Evolutionary conservation across 1,140 invertebrate species (phyloP).

Genomic region (Drosophila kikkawai): DNA sequence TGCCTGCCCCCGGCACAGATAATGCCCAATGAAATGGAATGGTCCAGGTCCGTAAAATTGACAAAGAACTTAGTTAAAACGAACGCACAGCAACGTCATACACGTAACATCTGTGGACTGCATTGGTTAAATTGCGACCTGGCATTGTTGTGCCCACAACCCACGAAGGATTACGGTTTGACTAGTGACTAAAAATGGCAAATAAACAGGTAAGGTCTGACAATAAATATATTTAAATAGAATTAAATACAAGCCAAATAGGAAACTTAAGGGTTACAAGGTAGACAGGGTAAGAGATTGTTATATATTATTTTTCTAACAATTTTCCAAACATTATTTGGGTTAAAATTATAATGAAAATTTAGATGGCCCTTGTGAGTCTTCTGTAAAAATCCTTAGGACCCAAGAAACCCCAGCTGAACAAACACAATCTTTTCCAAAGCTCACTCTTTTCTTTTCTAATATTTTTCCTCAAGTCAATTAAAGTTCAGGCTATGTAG

Average conservation of each 20-base stretch:
- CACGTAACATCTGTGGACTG: conserved; percentile 39
- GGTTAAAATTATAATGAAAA: neutral
- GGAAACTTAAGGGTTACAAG: no score
- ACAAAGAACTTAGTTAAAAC: conserved; percentile 77
- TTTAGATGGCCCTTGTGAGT: neutral
- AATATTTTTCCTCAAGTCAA: conserved; percentile 43
- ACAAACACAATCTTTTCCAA: conserved; percentile 16
- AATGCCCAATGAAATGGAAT: conserved; percentile 52
- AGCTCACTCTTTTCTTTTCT: conserved; percentile 21
- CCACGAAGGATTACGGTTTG: conserved; percentile 30
- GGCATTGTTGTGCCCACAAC: conserved; percentile 11
- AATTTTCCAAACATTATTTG: neutral
- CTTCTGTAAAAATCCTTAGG: neutral
- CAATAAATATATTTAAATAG: no score
- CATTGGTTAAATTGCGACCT: neutral
- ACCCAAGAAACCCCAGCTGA: conserved; percentile 23
- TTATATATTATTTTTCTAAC: neutral
- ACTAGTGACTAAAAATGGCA: conserved; percentile 14
- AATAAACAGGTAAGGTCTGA: neutral
- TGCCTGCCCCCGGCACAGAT: conserved; percentile 23
- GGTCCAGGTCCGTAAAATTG: conserved; percentile 52
- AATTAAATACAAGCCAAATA: neutral
- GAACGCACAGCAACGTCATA: conserved; percentile 10
- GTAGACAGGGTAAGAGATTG: no score
- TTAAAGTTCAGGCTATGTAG: conserved; percentile 20